Conservation (phyloP, 2,888 invertebrate genomes). For the Temnothorax unifasciatus region DNA sequence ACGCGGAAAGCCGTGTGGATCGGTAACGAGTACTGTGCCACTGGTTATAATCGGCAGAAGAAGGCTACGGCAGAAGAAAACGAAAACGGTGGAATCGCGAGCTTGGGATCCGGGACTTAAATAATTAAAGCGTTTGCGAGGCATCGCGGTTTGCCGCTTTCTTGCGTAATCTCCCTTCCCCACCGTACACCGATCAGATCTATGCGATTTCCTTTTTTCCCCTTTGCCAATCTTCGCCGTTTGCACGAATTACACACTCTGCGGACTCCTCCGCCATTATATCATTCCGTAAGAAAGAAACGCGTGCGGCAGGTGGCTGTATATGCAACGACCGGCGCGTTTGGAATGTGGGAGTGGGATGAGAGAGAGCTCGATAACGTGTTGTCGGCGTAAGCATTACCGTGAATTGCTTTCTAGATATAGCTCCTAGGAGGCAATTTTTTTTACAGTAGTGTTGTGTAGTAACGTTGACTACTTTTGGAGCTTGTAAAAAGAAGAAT, state of each 20-base stretch:
- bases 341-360: slow-evolving; percentile 54
- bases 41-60: slow-evolving; percentile 71
- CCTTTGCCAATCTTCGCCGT: slow-evolving; percentile 32
- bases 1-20: slow-evolving; percentile 42
- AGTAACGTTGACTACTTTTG: not conserved
- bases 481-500: not conserved
- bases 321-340: slow-evolving; percentile 42
- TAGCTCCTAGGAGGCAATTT: slow-evolving; percentile 5
- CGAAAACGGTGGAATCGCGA: slow-evolving; percentile 69
- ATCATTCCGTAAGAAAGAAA: slow-evolving; percentile 40
- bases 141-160: slow-evolving; percentile 74
- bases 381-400: slow-evolving; percentile 33
- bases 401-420: slow-evolving; percentile 45
- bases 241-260: slow-evolving; percentile 58
- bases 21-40: slow-evolving; percentile 67
- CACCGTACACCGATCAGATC: slow-evolving; percentile 70
- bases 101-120: slow-evolving; percentile 76
- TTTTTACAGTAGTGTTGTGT: not conserved
- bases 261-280: slow-evolving; percentile 29
- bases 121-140: slow-evolving; percentile 77
- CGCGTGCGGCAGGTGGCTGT: slow-evolving; percentile 50
- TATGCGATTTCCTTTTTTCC: slow-evolving; percentile 59
- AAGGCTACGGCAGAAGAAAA: slow-evolving; percentile 68
- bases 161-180: slow-evolving; percentile 76
- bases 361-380: slow-evolving; percentile 46